Conservation (phyloP, 2,797 vertebrate species). For the Eospalax fontanierii region DNA sequence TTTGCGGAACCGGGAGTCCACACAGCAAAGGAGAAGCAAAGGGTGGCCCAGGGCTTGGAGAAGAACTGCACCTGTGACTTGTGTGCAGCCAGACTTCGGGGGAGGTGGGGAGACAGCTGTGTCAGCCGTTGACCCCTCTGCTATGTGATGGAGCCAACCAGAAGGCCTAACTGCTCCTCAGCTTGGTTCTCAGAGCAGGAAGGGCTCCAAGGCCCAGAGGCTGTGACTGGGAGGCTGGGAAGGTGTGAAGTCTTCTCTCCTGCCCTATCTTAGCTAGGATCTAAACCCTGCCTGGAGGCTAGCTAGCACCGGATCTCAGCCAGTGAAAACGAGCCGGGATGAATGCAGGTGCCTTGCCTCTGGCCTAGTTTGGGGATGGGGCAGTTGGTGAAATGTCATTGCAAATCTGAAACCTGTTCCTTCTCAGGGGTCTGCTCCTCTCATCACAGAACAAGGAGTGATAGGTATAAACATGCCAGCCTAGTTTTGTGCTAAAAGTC, state of each 20-base stretch:
- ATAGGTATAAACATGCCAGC: not conserved
- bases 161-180: not conserved
- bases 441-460: not conserved
- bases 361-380: not conserved
- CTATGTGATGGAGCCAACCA: not conserved
- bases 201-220: not conserved
- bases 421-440: not conserved
- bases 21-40: not conserved
- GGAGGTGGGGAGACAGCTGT: too few relatives aligned
- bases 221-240: too few relatives aligned
- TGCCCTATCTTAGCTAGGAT: not conserved
- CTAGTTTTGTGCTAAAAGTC: slow-evolving; percentile 25
- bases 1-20: not conserved
- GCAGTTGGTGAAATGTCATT: not conserved
- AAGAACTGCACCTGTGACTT: not conserved
- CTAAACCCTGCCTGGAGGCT: not conserved
- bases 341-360: not conserved
- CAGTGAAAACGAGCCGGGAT: not conserved
- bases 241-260: not conserved
- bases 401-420: not conserved
- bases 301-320: not conserved
- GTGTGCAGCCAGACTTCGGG: not conserved
- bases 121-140: not conserved
- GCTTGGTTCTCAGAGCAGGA: not conserved
- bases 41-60: not conserved